Percentiles rank a stretch among this genome's conserved stretches.
Evolutionary conservation across 1,140 invertebrate genomes (phyloP).

Genomic region (Drosophila arawakana): DNA sequence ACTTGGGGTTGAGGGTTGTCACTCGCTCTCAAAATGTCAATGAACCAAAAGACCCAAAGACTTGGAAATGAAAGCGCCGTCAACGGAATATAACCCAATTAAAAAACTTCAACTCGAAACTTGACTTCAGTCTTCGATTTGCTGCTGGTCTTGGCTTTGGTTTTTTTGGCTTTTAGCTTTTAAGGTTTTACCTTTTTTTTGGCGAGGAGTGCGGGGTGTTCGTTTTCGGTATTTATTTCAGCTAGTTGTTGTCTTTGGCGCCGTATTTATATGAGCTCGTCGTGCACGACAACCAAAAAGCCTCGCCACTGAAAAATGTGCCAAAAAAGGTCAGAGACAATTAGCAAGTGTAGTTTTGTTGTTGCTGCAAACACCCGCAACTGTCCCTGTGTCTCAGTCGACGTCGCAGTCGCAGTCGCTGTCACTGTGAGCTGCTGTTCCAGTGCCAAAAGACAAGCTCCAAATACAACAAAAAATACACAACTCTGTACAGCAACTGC

Average conservation of each 20-base stretch:
- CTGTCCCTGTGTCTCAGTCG: slow-evolving; percentile 16
- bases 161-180: slow-evolving; percentile 40
- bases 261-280: slow-evolving; percentile 58
- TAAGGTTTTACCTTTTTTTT: slow-evolving; percentile 29
- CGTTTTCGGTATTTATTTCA: slow-evolving; percentile 50
- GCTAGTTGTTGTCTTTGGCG: slow-evolving; percentile 46
- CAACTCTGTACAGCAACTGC: slow-evolving; percentile 23
- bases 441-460: slow-evolving; percentile 66
- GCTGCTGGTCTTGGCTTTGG: slow-evolving; percentile 12
- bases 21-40: slow-evolving; percentile 51
- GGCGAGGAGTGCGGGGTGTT: not conserved
- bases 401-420: no score
- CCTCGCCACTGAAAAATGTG: slow-evolving; percentile 71
- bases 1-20: not conserved
- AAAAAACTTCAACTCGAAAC: slow-evolving; percentile 27
- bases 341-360: slow-evolving; percentile 75
- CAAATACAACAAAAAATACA: slow-evolving; percentile 49
- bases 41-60: slow-evolving; percentile 53
- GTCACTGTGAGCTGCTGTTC: slow-evolving; percentile 41
- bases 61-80: slow-evolving; percentile 65
- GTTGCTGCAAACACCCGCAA: slow-evolving; percentile 64
- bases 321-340: slow-evolving; percentile 77
- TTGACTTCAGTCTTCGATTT: slow-evolving; percentile 8
- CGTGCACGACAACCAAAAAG: slow-evolving; percentile 50
- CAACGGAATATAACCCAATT: slow-evolving; percentile 72